Conservation (phyloP, 1,140 invertebrate species). For the Wasmannia auropunctata region DNA sequence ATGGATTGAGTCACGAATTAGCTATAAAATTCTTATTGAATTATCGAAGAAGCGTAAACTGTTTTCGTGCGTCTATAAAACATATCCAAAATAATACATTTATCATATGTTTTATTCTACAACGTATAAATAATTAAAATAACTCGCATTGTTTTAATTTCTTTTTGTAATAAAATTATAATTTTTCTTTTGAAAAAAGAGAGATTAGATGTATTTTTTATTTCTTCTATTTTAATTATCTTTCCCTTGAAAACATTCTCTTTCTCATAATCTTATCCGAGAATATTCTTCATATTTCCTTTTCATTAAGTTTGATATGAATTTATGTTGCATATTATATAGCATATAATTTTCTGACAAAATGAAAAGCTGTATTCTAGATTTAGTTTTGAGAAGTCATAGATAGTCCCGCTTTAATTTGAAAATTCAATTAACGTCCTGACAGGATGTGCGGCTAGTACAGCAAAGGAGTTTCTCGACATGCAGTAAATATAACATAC, state of each 20-base stretch:
- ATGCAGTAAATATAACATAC: neutral
- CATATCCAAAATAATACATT: neutral
- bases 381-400: neutral
- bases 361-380: neutral
- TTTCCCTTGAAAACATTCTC: neutral
- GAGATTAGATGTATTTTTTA: neutral
- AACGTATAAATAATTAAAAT: neutral
- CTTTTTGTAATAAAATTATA: neutral
- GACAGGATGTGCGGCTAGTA: neutral
- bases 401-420: neutral
- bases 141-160: neutral
- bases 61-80: neutral
- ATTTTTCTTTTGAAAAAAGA: neutral
- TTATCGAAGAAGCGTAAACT: neutral
- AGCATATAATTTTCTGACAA: neutral
- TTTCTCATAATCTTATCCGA: neutral
- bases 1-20: neutral
- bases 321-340: neutral
- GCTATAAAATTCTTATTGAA: neutral
- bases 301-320: neutral
- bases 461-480: slow-evolving; percentile 1
- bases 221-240: neutral
- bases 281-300: neutral
- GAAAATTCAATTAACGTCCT: slow-evolving; percentile 47
- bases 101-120: neutral